Evolutionary conservation across 2,113 vertebrate genomes (phyloP).

Genomic region (Centropristis striata): DNA sequence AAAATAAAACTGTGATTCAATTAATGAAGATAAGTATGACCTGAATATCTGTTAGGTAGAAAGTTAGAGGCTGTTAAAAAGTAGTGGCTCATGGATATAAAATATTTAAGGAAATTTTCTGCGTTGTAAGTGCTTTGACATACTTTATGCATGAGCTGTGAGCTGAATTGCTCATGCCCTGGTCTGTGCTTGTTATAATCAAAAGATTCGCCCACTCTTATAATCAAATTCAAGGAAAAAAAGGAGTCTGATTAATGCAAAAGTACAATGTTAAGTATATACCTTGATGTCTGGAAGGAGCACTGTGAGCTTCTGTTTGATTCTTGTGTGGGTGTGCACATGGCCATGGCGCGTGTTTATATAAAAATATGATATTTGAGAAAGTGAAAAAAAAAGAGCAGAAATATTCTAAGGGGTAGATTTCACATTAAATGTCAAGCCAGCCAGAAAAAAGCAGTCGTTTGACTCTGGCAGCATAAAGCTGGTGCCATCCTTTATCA

Average conservation of each 20-base stretch:
- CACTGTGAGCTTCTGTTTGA: neutral
- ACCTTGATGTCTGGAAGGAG: neutral
- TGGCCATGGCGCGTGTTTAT: neutral
- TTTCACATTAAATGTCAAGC: slow-evolving; percentile 40
- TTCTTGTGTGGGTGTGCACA: slow-evolving; percentile 5
- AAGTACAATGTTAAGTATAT: neutral
- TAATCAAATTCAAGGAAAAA: slow-evolving; percentile 31
- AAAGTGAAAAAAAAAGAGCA: neutral
- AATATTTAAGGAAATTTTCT: slow-evolving; percentile 79
- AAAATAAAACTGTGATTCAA: neutral
- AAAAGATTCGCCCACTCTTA: slow-evolving; percentile 26
- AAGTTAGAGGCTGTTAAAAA: slow-evolving; percentile 50
- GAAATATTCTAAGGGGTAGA: slow-evolving; percentile 5
- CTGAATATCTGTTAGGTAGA: slow-evolving; percentile 41
- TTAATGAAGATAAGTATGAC: slow-evolving; percentile 28
- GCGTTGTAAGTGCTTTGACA: slow-evolving; percentile 73
- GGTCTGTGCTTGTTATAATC: slow-evolving; percentile 47
- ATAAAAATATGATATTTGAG: slow-evolving; percentile 1
- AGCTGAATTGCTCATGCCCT: slow-evolving; percentile 42
- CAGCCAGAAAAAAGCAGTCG: slow-evolving; percentile 47
- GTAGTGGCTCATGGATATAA: slow-evolving; percentile 53
- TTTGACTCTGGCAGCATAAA: slow-evolving; percentile 55
- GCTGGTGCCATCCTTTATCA: slow-evolving; percentile 67
- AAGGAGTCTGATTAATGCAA: neutral
- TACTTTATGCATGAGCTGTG: slow-evolving; percentile 80